phyloP scores from a whole-genome alignment of 2,113 vertebrate species.

The Turdus rufiventris region DNA sequence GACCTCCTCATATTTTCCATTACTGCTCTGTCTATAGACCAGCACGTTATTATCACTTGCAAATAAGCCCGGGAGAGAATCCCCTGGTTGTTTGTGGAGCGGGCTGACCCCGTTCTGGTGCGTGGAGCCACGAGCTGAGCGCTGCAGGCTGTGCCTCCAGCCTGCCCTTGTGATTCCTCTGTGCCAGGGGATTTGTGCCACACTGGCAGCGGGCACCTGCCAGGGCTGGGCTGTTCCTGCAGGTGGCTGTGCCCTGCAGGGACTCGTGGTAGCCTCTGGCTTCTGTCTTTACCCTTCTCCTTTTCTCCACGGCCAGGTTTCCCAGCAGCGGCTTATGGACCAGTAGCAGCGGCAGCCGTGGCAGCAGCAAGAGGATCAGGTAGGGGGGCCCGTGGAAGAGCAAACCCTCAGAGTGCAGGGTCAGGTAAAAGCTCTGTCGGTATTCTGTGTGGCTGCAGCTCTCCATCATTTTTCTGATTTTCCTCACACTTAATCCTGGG shows the following conservation, averaged over 20 bases:
- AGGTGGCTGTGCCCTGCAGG: neutral
- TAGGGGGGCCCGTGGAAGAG: constrained; percentile 92
- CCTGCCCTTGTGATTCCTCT: neutral
- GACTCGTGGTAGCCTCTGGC: neutral
- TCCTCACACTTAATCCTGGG: constrained; percentile 59
- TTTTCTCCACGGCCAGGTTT: constrained; percentile 83
- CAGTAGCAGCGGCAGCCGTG: constrained; percentile 92
- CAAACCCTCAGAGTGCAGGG: constrained; percentile 92
- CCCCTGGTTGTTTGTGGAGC: neutral
- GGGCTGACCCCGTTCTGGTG: neutral
- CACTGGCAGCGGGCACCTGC: neutral
- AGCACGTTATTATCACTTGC: constrained; percentile 46
- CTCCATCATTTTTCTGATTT: constrained; percentile 79
- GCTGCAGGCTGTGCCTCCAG: neutral
- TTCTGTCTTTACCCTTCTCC: constrained; percentile 50
- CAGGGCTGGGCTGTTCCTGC: neutral
- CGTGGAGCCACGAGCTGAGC: accelerated
- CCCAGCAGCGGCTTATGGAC: constrained; percentile 93
- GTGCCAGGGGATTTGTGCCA: neutral
- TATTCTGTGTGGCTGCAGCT: constrained; percentile 91
- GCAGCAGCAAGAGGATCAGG: constrained; percentile 97
- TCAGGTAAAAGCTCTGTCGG: constrained; percentile 91
- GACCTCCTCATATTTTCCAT: constrained; percentile 11
- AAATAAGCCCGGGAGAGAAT: neutral
- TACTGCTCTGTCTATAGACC: neutral